Evolutionary conservation across 37 sponge, comb jelly and placozoan genomes (phyloP).

Genomic region (Petrosia ficiformis): DNA sequence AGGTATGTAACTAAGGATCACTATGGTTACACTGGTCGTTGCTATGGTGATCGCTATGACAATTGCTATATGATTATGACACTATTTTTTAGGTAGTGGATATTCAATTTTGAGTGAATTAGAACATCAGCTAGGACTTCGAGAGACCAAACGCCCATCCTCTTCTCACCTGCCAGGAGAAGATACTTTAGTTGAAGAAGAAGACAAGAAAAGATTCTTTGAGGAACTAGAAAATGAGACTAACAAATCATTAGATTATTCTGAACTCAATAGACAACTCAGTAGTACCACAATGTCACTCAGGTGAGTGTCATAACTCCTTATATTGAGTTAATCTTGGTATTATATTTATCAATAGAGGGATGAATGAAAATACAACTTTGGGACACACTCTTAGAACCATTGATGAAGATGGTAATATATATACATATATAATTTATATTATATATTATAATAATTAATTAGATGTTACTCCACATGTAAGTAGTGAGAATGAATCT

Average conservation of each 20-base stretch:
- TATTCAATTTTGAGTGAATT: background rate
- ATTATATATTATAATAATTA: no score
- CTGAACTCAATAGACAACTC: slow-evolving; percentile 35
- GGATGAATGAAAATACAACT: no score
- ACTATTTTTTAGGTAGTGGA: background rate
- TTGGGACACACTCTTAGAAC: no score
- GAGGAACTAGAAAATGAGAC: slow-evolving; percentile 30
- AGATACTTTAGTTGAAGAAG: slow-evolving; percentile 58
- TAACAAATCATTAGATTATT: slow-evolving; percentile 30
- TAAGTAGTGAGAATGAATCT: background rate
- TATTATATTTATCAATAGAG: no score
- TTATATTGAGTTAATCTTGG: no score
- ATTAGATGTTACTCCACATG: slow-evolving; percentile 9
- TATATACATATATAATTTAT: no score
- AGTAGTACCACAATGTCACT: slow-evolving; percentile 20
- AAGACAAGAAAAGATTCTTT: slow-evolving; percentile 55
- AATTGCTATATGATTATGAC: background rate
- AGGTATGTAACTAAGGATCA: background rate
- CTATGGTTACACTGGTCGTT: no score
- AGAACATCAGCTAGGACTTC: background rate
- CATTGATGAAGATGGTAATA: no score
- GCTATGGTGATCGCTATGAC: no score
- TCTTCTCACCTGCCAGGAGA: slow-evolving; percentile 17
- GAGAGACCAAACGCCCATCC: background rate
- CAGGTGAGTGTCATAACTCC: no score